phyloP scores from a whole-genome alignment of 1,140 invertebrate species.

The Gerris buenoi region DNA sequence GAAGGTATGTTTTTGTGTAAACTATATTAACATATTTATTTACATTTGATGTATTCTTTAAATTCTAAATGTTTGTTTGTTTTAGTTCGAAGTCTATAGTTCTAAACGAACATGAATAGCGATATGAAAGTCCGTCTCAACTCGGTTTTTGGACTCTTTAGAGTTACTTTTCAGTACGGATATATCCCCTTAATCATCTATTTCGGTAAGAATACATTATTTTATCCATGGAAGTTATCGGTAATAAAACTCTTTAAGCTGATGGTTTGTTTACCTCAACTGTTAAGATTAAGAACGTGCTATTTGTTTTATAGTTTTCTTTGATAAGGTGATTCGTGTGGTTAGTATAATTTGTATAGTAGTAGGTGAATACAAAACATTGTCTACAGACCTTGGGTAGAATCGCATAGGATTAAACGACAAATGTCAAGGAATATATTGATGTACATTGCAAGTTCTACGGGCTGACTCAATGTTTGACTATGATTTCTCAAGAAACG shows the following conservation, averaged over 20 bases:
- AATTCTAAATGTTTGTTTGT: background rate
- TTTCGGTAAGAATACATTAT: constrained; percentile 7
- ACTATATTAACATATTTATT: no score
- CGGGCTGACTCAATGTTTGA: no score
- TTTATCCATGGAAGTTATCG: background rate
- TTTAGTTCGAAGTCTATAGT: background rate
- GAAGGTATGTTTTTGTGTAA: background rate
- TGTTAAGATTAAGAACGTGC: no score
- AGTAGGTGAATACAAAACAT: background rate
- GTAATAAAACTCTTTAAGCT: background rate
- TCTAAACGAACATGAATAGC: background rate
- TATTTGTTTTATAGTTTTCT: no score
- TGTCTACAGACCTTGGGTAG: no score
- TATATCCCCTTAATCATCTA: constrained; percentile 11
- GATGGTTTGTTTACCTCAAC: no score
- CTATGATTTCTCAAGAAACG: no score
- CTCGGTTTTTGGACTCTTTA: constrained; percentile 3
- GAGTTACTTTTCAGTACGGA: constrained; percentile 8
- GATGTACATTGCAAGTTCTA: no score
- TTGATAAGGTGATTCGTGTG: background rate
- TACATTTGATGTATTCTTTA: background rate
- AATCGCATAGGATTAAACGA: no score
- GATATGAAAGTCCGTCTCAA: constrained; percentile 5
- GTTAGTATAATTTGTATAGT: background rate
- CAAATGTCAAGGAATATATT: no score